phyloP scores from a whole-genome alignment of 2,888 invertebrate genomes.

The Pseudococcus viburni region DNA sequence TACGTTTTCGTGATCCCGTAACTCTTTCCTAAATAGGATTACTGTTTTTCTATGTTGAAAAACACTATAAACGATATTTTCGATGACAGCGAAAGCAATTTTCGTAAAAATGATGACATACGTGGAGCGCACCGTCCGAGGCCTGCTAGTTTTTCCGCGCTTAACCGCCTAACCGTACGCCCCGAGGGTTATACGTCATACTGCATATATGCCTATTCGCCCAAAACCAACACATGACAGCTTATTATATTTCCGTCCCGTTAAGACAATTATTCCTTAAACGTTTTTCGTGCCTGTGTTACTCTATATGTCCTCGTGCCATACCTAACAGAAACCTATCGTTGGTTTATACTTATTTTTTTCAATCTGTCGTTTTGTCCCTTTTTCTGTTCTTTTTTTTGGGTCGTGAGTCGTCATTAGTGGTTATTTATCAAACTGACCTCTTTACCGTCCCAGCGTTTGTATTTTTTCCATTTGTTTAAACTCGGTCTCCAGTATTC shows the following conservation, averaged over 20 bases:
- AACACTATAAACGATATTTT: constrained; percentile 64
- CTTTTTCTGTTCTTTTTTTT: not conserved
- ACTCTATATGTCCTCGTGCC: not conserved
- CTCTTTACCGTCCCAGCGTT: constrained; percentile 78
- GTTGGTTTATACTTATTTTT: not conserved
- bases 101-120: constrained; percentile 65
- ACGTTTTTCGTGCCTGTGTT: constrained; percentile 42
- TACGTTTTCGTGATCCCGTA: not conserved
- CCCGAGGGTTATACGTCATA: constrained; percentile 60
- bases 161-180: constrained; percentile 40
- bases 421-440: constrained; percentile 71
- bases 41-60: constrained; percentile 58
- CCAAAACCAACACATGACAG: constrained; percentile 58
- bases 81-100: constrained; percentile 65
- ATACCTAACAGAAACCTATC: not conserved
- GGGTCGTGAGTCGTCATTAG: not conserved
- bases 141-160: constrained; percentile 40
- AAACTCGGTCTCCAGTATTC: constrained; percentile 80
- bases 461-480: constrained; percentile 78
- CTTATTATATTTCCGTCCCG: constrained; percentile 59
- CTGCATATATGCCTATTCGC: constrained; percentile 36
- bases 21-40: constrained; percentile 54
- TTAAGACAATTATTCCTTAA: constrained; percentile 64
- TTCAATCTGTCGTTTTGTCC: not conserved
- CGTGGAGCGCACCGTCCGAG: constrained; percentile 38